Conservation (phyloP, 2,113 vertebrate genomes). For the Myocastor coypus region DNA sequence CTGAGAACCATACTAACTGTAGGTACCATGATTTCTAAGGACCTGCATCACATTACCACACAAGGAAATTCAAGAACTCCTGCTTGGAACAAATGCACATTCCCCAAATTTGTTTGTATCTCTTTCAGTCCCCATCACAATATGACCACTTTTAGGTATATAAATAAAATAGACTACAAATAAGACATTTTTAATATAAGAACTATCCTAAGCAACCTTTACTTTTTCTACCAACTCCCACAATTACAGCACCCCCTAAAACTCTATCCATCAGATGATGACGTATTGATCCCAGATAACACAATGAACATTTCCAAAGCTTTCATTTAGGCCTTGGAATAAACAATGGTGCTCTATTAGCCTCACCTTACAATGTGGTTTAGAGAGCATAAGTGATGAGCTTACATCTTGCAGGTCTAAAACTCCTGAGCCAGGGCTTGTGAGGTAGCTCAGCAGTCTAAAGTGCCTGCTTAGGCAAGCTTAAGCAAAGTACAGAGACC, state of each 20-base stretch:
- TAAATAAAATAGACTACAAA: background rate
- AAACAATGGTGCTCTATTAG: background rate
- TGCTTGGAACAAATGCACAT: background rate
- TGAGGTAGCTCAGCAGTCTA: too few relatives aligned
- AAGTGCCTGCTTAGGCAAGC: too few relatives aligned
- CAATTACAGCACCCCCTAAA: background rate
- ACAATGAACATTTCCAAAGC: background rate
- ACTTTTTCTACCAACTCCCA: background rate
- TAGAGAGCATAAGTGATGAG: background rate
- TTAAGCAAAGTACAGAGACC: too few relatives aligned
- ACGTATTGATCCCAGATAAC: background rate
- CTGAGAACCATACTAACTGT: background rate
- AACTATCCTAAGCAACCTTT: background rate
- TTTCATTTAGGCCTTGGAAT: background rate
- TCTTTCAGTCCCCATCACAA: background rate
- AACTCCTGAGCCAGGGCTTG: background rate
- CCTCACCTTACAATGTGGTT: background rate
- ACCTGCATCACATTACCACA: background rate
- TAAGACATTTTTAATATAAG: background rate
- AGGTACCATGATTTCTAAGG: background rate
- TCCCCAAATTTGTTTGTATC: background rate
- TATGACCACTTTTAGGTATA: background rate
- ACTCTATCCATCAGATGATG: background rate
- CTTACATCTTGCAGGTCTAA: background rate
- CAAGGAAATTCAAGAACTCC: slow-evolving; percentile 14